Base-by-base conservation (phyloP, 2,113 vertebrate genomes). In the Thamnophis sirtalis region DNA sequence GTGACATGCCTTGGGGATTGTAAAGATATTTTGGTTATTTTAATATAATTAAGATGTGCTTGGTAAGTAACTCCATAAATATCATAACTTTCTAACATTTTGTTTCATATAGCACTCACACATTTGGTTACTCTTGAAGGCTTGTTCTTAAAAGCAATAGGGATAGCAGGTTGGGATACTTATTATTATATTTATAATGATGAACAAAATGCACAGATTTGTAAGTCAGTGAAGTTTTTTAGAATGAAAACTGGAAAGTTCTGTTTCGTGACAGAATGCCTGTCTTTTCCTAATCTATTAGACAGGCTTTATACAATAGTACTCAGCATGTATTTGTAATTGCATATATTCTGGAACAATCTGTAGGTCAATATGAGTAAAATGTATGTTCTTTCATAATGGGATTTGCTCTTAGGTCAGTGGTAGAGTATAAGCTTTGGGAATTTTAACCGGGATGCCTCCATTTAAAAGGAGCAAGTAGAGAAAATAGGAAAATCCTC, bases 181-280 rank as follows among this genome's bases (percentile, higher is more conserved):
- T 90, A 85, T 73, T 92, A 91, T 63, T 50, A 56, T 56, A 56
- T 2, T 58, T 58, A 24, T 58, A 58, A 21, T 55, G 19, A 26
- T 38, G 56, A 84, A 73, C 22, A 94, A 60, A 88, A 50, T 90
- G 92, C 53, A 95, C 91, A 93, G 88, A 88, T 95, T 96, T 92
- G 53, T 63, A 91, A 0, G 91, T 91, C 28, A 43, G 86, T 94
- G 94, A 95, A 89, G 1, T 84, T 89, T 93, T 95, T 95, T 93
- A 93, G 91, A 93, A 93, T 94, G 91, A 89, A 95, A 96, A 95
- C 95, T 95, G 93, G 84, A 60, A 92, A 91, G 33, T 26, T 89
- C 84, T 33, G 0, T 3, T 9, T 90, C 48, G 87, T 68, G 51
- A 92, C 91, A 84, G 92, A 95, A 93, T 68, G 51, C 8, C 10